These are phyloP conservation scores for Girardinus metallicus DNA, from an alignment of 2,797 vertebrate genomes.

Conservation along the genomic window DNA sequence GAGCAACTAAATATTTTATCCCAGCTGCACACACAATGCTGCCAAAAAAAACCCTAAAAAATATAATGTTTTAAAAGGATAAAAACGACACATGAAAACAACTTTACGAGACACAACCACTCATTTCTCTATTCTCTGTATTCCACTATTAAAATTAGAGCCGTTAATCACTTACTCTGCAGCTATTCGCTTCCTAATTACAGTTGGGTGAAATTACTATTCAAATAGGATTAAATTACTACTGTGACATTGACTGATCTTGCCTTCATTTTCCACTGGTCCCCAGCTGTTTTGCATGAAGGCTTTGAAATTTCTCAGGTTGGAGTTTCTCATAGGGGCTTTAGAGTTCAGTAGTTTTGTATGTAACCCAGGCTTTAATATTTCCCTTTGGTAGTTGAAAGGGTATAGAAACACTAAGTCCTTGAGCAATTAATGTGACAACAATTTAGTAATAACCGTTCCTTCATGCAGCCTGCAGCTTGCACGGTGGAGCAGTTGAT, in stretches of 20 bases:
- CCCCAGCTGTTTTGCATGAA: conserved; percentile 48
- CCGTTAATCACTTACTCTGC: conserved; percentile 66
- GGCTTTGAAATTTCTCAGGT: conserved; percentile 11
- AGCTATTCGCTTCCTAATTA: conserved; percentile 64
- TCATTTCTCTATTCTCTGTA: conserved; percentile 34
- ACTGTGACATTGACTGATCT: conserved; percentile 67
- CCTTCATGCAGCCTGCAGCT: background rate
- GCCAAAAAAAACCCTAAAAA: background rate
- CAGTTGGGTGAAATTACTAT: conserved; percentile 64
- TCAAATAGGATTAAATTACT: conserved; percentile 69
- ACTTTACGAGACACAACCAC: conserved; percentile 13
- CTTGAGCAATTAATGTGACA: conserved; percentile 3
- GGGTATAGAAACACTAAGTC: conserved; percentile 24
- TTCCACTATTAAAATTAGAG: conserved; percentile 60
- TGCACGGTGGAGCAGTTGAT: background rate
- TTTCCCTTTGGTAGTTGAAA: conserved; percentile 8
- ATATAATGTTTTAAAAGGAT: conserved; percentile 6
- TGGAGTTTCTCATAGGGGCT: conserved; percentile 45
- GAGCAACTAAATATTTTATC: conserved; percentile 4
- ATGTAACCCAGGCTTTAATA: conserved; percentile 35
- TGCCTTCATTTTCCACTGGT: conserved; percentile 57
- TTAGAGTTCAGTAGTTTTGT: conserved; percentile 39
- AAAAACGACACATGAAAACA: conserved; percentile 4
- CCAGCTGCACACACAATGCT: conserved; percentile 8
- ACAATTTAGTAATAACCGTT: background rate